Evolutionary conservation across 64 coral and sea anemone genomes (phyloP), one percentile per base, ranked within the genome.

Genomic region (Dendrophyllia cribrosa): DNA sequence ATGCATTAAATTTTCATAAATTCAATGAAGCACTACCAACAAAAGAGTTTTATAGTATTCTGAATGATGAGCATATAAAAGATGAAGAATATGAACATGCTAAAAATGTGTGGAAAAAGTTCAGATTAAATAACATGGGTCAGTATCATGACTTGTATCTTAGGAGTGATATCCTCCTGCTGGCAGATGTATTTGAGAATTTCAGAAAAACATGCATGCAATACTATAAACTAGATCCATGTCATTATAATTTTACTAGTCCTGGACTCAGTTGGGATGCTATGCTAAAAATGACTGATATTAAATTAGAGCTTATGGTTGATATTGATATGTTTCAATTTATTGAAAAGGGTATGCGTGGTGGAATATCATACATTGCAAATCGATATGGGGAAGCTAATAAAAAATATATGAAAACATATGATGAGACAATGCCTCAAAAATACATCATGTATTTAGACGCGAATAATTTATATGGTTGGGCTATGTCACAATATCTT

Each of bases 221-320:
- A 44, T 77, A 77, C 20, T 77, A 77, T 45, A 77, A 77, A 5
- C 20, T 44, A 1, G 74, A 77, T 77, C 74, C 74, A 46, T 77
- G 26, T n/a, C 44, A 77, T 21, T 77, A n/a, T n/a, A n/a, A 77
- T 55, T 77, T 77, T 8, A 46, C 74, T 21, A 15, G 3, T 55
- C 74, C 74, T 2, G 74, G 74, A 50, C 8, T 77, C 1, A 26
- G 20, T 50, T 77, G 74, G 11, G 74, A 77, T n/a, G 74, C 74
- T 20, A 44, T 77, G 10, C 8, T 77, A 4, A 77, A 77, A 77
- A 77, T 77, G 43, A 77, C 74, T 55, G 74, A 46, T n/a, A n/a
- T n/a, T n/a, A n/a, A n/a, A n/a, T n/a, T n/a, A n/a, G n/a, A n/a
- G n/a, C n/a, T n/a, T n/a, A n/a, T n/a, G n/a, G n/a, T n/a, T n/a